These are phyloP conservation scores for Andrena praecox DNA, from an alignment of 2,888 invertebrate genomes.

Conservation along the genomic window DNA sequence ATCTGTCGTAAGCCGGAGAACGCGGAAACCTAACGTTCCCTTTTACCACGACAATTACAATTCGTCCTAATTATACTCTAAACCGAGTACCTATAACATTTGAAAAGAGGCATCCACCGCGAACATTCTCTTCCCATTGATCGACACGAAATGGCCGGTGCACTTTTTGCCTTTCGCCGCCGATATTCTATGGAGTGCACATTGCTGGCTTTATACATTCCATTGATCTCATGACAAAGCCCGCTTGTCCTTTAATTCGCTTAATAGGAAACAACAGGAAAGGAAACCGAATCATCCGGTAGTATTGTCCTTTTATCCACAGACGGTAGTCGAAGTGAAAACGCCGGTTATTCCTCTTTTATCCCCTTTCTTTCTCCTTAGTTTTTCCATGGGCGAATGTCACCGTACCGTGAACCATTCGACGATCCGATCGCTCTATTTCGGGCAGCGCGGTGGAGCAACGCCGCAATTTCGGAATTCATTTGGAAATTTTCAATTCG, in stretches of 20 bases:
- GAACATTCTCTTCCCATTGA: slow-evolving; percentile 65
- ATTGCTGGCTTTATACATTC: slow-evolving; percentile 68
- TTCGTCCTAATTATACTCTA: slow-evolving; percentile 40
- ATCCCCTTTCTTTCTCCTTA: slow-evolving; percentile 1
- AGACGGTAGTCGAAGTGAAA: slow-evolving; percentile 55
- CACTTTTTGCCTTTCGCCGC: slow-evolving; percentile 65
- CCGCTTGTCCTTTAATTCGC: slow-evolving; percentile 72
- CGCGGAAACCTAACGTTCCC: slow-evolving; percentile 25
- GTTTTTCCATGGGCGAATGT: slow-evolving; percentile 9
- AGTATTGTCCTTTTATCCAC: slow-evolving; percentile 67
- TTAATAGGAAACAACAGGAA: slow-evolving; percentile 69
- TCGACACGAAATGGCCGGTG: slow-evolving; percentile 59
- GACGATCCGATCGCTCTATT: background rate
- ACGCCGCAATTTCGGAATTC: background rate
- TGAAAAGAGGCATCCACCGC: slow-evolving; percentile 52
- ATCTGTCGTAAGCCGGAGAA: slow-evolving; percentile 5
- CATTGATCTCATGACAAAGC: slow-evolving; percentile 72
- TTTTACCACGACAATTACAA: slow-evolving; percentile 34
- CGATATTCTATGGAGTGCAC: slow-evolving; percentile 68
- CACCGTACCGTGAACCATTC: background rate
- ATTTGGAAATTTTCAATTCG: background rate
- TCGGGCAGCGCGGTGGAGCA: background rate
- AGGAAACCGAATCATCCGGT: slow-evolving; percentile 71
- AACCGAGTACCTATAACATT: slow-evolving; percentile 40
- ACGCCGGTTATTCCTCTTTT: slow-evolving; percentile 17